phyloP scores from a whole-genome alignment of 1,140 invertebrate species.

The Gonatopus flavifemur region DNA sequence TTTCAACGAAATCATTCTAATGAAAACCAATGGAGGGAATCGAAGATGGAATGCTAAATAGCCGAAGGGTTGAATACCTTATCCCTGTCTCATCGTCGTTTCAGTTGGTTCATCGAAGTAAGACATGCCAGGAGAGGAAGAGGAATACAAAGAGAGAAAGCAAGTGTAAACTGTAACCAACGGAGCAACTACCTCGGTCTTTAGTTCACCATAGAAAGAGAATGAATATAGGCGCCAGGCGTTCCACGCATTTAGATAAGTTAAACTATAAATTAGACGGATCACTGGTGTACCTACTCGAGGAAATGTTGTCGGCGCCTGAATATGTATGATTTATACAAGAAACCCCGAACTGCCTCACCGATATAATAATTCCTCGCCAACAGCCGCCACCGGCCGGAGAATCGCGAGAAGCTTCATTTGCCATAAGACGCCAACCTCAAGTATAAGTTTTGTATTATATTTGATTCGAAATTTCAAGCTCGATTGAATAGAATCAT shows the following conservation, averaged over 20 bases:
- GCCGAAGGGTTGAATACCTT: conserved; percentile 52
- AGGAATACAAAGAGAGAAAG: no score
- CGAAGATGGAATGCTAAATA: conserved; percentile 59
- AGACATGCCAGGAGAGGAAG: conserved; percentile 18
- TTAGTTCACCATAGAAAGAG: no score
- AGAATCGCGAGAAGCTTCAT: conserved; percentile 24
- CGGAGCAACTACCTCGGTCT: conserved; percentile 17
- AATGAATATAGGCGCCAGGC: no score
- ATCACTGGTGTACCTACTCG: conserved; percentile 57
- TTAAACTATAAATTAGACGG: conserved; percentile 61
- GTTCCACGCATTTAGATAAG: conserved; percentile 57
- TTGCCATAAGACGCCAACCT: no score
- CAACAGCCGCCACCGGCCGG: conserved; percentile 13
- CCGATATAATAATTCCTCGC: conserved; percentile 46
- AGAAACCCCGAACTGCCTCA: conserved; percentile 46
- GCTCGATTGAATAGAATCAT: no score
- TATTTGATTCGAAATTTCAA: no score
- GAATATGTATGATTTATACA: conserved; percentile 59
- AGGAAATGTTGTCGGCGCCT: conserved; percentile 55
- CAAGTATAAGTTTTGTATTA: no score
- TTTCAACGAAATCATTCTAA: no score
- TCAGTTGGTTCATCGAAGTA: conserved; percentile 25
- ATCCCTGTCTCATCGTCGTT: conserved; percentile 35
- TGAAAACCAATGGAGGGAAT: no score
- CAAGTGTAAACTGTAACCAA: no score